phyloP scores from a whole-genome alignment of 2,113 vertebrate species.

The Plecturocebus donacophilus region DNA sequence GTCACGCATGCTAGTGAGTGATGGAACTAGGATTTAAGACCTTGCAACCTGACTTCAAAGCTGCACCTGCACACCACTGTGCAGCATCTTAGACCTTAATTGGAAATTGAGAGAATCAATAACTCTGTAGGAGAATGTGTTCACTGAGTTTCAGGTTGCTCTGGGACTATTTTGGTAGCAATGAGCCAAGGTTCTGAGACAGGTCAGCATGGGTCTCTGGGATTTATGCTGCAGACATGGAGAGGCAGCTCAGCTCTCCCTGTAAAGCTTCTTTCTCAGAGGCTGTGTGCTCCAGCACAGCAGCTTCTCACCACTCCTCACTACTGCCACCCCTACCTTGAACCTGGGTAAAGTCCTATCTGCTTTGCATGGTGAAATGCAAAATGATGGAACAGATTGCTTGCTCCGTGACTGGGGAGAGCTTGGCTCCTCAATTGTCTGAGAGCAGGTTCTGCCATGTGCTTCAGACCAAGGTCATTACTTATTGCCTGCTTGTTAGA shows the following conservation, averaged over 20 bases:
- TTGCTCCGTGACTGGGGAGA: background rate
- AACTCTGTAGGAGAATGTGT: background rate
- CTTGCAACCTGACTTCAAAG: background rate
- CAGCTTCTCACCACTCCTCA: background rate
- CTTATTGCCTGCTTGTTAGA: background rate
- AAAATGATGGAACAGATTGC: background rate
- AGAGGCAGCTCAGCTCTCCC: background rate
- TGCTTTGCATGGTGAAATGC: background rate
- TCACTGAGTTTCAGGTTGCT: background rate
- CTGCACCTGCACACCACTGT: background rate
- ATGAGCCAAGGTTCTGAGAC: background rate
- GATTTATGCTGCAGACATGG: background rate
- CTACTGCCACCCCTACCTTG: background rate
- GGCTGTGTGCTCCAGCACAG: background rate
- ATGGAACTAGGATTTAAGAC: background rate
- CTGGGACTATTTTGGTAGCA: background rate
- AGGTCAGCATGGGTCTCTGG: background rate
- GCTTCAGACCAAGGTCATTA: background rate
- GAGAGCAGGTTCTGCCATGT: background rate
- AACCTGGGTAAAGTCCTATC: background rate
- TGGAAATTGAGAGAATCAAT: background rate
- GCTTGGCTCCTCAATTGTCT: background rate
- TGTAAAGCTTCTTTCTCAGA: background rate
- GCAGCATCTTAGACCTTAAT: background rate
- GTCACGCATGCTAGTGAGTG: background rate